phyloP scores from a whole-genome alignment of 2,888 invertebrate species.

The Vesta saturnalis region DNA sequence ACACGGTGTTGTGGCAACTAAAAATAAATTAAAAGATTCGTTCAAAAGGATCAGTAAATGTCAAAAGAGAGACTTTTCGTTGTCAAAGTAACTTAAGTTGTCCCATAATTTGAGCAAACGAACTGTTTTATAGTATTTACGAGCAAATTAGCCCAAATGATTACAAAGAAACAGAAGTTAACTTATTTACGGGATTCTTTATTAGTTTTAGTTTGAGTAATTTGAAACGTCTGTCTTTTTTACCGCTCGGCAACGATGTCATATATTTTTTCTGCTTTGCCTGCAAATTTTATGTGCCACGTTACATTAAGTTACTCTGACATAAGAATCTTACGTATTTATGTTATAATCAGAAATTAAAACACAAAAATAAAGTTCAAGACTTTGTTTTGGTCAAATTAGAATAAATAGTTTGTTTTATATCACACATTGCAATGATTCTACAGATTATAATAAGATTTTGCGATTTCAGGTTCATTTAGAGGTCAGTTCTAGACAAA shows the following conservation, averaged over 20 bases:
- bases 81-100: slow-evolving; percentile 45
- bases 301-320: background rate
- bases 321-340: background rate
- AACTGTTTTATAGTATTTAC: slow-evolving; percentile 58
- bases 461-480: too few relatives aligned
- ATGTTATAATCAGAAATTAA: background rate
- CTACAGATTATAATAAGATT: too few relatives aligned
- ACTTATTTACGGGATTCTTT: slow-evolving; percentile 54
- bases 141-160: slow-evolving; percentile 58
- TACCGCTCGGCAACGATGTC: background rate
- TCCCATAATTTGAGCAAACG: slow-evolving; percentile 53
- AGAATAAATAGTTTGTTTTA: too few relatives aligned
- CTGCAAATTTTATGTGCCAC: background rate
- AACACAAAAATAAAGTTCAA: too few relatives aligned
- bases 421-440: too few relatives aligned
- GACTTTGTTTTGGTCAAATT: too few relatives aligned
- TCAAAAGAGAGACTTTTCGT: slow-evolving; percentile 40
- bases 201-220: slow-evolving; percentile 45
- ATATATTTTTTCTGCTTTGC: background rate
- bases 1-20: slow-evolving; percentile 13
- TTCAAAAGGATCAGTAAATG: slow-evolving; percentile 40
- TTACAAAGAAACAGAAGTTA: slow-evolving; percentile 51
- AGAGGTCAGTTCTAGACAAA: too few relatives aligned
- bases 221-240: slow-evolving; percentile 23
- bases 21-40: slow-evolving; percentile 32